A percentile compares a stretch with the other conserved stretches of the same genome.
Conservation (phyloP, 2,113 vertebrate species). For the Ceyx margarethae region DNA sequence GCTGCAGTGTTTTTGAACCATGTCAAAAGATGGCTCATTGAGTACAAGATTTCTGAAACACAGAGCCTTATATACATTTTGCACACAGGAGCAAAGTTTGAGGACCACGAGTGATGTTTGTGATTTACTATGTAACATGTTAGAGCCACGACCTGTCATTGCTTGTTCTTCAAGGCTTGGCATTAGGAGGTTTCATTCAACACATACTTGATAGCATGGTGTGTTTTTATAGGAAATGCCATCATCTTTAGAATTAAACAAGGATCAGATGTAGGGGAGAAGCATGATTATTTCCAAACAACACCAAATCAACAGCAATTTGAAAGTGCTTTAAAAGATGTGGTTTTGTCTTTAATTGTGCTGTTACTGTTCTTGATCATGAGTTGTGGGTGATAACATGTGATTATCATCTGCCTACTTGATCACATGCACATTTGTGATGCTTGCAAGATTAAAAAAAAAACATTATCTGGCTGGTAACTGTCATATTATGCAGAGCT, state of each 20-base stretch:
- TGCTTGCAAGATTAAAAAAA: not conserved
- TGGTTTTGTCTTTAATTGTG: constrained; percentile 40
- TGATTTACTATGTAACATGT: not conserved
- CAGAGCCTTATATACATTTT: not conserved
- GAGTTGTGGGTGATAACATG: constrained; percentile 47
- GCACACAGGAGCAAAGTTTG: not conserved
- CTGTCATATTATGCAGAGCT: constrained; percentile 8
- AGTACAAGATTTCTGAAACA: not conserved
- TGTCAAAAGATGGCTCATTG: not conserved
- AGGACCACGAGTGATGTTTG: not conserved
- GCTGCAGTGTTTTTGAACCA: not conserved
- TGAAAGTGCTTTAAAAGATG: not conserved
- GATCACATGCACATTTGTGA: constrained; percentile 54
- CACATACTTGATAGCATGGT: not conserved
- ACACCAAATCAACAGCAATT: not conserved
- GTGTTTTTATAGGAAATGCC: not conserved
- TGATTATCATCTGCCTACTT: constrained; percentile 62
- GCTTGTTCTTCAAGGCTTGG: not conserved
- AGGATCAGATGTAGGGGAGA: not conserved
- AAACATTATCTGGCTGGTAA: constrained; percentile 36
- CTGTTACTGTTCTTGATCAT: constrained; percentile 45
- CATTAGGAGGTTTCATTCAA: not conserved
- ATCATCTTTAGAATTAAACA: not conserved
- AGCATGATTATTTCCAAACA: constrained; percentile 13
- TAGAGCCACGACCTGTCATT: not conserved